Conservation (phyloP, 2,888 invertebrate genomes). For the Chalcosyrphus nemorum region DNA sequence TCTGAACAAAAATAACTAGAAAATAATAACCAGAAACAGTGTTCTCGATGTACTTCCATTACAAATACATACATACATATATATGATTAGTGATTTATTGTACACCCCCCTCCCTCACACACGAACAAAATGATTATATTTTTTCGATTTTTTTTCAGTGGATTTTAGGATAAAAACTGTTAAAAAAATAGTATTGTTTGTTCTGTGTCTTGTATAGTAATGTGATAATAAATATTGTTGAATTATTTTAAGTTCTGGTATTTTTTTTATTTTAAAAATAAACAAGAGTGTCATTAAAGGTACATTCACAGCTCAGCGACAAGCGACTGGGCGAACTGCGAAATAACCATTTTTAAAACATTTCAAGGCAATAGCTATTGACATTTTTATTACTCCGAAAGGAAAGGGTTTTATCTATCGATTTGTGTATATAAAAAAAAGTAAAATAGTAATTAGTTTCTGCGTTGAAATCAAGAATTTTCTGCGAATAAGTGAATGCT, state of each 20-base stretch:
- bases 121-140: background rate
- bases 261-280: no score
- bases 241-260: background rate
- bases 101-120: background rate
- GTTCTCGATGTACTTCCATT: slow-evolving; percentile 72
- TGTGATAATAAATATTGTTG: slow-evolving; percentile 4
- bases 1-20: slow-evolving; percentile 47
- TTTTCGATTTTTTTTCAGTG: background rate
- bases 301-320: no score
- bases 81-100: slow-evolving; percentile 11
- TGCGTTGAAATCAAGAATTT: no score
- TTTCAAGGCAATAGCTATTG: no score
- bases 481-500: no score
- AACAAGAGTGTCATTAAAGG: no score
- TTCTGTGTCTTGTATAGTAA: background rate
- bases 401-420: no score
- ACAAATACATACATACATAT: slow-evolving; percentile 14
- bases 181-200: background rate
- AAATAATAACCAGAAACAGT: slow-evolving; percentile 22
- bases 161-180: background rate
- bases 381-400: no score
- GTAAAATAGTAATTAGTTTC: no score
- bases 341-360: no score
- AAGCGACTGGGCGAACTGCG: no score
- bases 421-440: no score